These are phyloP conservation scores for Amphiprion ocellaris DNA, from an alignment of 2,113 vertebrate species.

Conservation along the genomic window DNA sequence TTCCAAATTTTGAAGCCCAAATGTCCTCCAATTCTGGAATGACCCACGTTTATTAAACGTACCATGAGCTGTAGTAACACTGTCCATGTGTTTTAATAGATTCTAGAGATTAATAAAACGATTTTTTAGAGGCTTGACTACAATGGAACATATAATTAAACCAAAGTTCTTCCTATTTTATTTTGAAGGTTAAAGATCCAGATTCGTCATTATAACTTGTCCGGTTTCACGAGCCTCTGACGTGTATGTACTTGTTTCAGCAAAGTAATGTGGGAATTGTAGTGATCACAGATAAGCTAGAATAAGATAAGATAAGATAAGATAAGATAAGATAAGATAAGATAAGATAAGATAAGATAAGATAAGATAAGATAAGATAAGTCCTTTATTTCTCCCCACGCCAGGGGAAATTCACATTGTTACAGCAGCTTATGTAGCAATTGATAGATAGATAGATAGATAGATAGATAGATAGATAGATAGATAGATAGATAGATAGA, in stretches of 20 bases:
- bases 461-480: too few relatives aligned
- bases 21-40: too few relatives aligned
- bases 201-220: neutral
- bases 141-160: neutral
- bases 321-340: too few relatives aligned
- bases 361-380: too few relatives aligned
- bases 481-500: too few relatives aligned
- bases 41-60: neutral
- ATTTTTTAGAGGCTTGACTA: neutral
- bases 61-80: too few relatives aligned
- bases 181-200: constrained; percentile 16
- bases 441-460: too few relatives aligned
- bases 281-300: constrained; percentile 10
- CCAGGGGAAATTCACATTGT: too few relatives aligned
- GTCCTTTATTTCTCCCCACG: too few relatives aligned
- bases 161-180: neutral
- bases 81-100: neutral
- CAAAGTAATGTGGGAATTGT: constrained; percentile 19
- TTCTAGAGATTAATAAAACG: neutral
- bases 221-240: neutral
- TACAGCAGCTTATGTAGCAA: too few relatives aligned
- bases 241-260: neutral
- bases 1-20: too few relatives aligned
- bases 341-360: too few relatives aligned
- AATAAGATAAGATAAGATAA: neutral